phyloP scores from a whole-genome alignment of 2,888 invertebrate species.

The Leptopilina myrica region DNA sequence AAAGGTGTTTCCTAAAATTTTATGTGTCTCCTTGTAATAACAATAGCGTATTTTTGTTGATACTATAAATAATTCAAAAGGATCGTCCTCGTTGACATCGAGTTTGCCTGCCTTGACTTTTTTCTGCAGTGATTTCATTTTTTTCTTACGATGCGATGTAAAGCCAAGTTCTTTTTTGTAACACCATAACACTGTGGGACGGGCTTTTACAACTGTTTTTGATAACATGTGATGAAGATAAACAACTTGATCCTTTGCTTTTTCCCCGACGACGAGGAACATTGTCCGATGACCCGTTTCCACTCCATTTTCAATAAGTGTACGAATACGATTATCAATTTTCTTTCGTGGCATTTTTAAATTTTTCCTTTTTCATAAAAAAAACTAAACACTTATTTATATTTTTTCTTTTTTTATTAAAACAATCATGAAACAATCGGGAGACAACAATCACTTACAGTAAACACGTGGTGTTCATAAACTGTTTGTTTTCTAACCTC shows the following conservation, averaged over 20 bases:
- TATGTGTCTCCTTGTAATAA: conserved; percentile 98
- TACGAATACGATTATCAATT: conserved; percentile 96
- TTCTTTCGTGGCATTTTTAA: conserved; percentile 91
- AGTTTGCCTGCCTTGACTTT: conserved; percentile 93
- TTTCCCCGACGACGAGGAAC: conserved; percentile 97
- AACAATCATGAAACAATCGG: neutral
- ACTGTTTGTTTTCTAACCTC: conserved; percentile 5
- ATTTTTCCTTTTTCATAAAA: neutral
- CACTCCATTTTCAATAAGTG: conserved; percentile 98
- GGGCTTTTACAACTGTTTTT: conserved; percentile 93
- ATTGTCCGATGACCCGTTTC: conserved; percentile 92
- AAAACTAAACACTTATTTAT: neutral
- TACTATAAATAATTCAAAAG: conserved; percentile 96
- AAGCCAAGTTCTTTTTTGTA: conserved; percentile 89
- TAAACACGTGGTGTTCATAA: neutral
- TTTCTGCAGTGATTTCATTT: conserved; percentile 88
- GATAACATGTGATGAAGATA: conserved; percentile 98
- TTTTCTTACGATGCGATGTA: conserved; percentile 91
- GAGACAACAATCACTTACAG: neutral
- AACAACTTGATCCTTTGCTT: conserved; percentile 95
- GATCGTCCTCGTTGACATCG: conserved; percentile 94
- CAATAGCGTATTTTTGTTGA: conserved; percentile 98
- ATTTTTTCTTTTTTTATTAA: neutral
- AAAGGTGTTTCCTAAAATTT: conserved; percentile 97
- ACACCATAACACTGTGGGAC: conserved; percentile 98